Percentiles rank a stretch among this genome's conserved stretches.
These are phyloP conservation scores for Saxidomus purpurata DNA, from an alignment of 1,140 invertebrate genomes.

Conservation along the genomic window DNA sequence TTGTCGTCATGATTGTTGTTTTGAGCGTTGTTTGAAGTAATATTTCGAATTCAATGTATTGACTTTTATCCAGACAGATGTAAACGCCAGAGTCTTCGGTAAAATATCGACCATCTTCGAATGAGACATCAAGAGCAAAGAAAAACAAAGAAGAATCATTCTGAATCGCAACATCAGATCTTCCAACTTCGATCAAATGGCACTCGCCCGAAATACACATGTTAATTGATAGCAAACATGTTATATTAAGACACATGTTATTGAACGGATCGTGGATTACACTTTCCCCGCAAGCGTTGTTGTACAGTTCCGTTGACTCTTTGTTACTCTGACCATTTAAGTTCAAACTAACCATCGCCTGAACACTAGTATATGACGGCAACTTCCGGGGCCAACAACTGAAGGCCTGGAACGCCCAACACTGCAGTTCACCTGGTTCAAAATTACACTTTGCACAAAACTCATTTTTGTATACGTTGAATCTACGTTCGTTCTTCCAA, in stretches of 20 bases:
- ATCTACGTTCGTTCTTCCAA: not conserved
- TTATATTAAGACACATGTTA: not conserved
- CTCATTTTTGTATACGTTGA: slow-evolving; percentile 10
- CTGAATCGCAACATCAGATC: no score
- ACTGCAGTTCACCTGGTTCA: not conserved
- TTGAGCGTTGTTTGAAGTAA: no score
- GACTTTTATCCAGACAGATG: no score
- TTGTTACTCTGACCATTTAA: not conserved
- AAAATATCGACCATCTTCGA: no score
- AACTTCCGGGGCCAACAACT: not conserved
- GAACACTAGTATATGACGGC: not conserved
- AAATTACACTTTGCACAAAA: not conserved
- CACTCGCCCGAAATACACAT: no score
- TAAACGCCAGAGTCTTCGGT: no score
- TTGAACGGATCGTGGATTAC: not conserved
- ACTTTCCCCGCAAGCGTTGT: not conserved
- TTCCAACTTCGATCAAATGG: no score
- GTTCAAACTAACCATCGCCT: not conserved
- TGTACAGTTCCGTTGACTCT: not conserved
- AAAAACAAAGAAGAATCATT: no score
- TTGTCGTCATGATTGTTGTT: no score
- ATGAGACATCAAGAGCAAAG: no score
- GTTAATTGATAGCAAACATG: no score
- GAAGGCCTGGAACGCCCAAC: not conserved
- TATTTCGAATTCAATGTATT: no score